Base-by-base conservation (phyloP, 2,797 vertebrate species). In the Catamblyrhynchus diadema region DNA sequence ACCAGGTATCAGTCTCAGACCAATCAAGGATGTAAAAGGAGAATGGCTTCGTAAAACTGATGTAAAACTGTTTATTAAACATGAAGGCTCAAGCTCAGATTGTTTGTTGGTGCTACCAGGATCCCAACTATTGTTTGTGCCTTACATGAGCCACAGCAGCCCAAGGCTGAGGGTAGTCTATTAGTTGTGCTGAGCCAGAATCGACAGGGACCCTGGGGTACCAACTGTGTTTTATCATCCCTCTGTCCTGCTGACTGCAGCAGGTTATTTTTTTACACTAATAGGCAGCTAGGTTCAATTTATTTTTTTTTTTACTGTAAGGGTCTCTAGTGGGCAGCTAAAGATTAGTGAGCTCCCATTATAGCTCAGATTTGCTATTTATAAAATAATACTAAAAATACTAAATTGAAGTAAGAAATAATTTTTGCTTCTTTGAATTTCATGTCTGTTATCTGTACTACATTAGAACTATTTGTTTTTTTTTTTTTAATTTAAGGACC, bases 211-310 rank as follows among this genome's bases (percentile, higher is more conserved):
- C 80, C 39, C 77, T 56, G 80, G 41, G 64, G 57, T 51, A 70
- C 59, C 13, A 32, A 23, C 79, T 24, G 44, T 2, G 5, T 71
- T 88, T 91, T 91, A 73, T 70, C 81, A 85, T 75, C 37, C n/a
- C 44, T 78, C 87, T 78, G 67, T 84, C 77, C 88, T 87, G 91
- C 86, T 95, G 81, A 94, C 65, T 81, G 23, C 73, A 89, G 89
- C 61, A 83, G 69, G 67, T 67, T 47, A 42, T 33, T 93, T 87
- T 87, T 90, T 81, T 45, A 74, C 44, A 41, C 62, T 93, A 72
- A 39, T 44, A 64, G 74, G 65, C 13, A 4, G 44, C 62, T 84
- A 72, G 5, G 19, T 39, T 86, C 1, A 0, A 16, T 17, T 10
- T 28, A 45, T 81, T 45, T 53, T 13, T 18, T 28, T 61, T 50